phyloP scores from a whole-genome alignment of 2,113 vertebrate genomes.

The Lepisosteus osseus region DNA sequence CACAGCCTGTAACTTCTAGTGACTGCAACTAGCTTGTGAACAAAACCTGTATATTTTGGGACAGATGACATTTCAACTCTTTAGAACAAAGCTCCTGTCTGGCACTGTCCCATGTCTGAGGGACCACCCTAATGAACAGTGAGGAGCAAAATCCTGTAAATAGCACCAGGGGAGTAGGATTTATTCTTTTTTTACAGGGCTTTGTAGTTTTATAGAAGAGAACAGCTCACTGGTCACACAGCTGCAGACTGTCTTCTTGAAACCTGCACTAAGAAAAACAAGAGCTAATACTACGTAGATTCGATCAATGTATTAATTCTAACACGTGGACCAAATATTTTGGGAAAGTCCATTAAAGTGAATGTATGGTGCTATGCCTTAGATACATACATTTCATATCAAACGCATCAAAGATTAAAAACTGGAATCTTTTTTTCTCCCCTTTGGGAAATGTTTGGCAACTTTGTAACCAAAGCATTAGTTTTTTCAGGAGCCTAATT shows the following conservation, averaged over 20 bases:
- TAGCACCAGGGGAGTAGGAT: not conserved
- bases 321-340: too few relatives aligned
- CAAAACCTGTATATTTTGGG: slow-evolving; percentile 3
- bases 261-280: too few relatives aligned
- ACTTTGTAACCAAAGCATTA: not conserved
- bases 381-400: too few relatives aligned
- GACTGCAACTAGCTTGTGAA: slow-evolving; percentile 3
- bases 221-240: too few relatives aligned
- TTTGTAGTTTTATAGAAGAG: too few relatives aligned
- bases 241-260: too few relatives aligned
- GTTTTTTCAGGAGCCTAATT: not conserved
- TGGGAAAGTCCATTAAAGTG: too few relatives aligned
- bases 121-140: slow-evolving; percentile 6
- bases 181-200: not conserved
- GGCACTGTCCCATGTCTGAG: slow-evolving; percentile 7
- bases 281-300: too few relatives aligned
- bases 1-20: slow-evolving; percentile 9
- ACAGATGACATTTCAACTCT: slow-evolving; percentile 28
- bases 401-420: too few relatives aligned
- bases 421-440: not conserved
- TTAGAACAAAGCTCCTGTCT: slow-evolving; percentile 14
- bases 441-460: not conserved
- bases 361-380: too few relatives aligned
- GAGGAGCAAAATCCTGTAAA: not conserved
- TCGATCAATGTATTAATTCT: too few relatives aligned